Conservation (phyloP, 2,113 vertebrate genomes). For the Merops nubicus region DNA sequence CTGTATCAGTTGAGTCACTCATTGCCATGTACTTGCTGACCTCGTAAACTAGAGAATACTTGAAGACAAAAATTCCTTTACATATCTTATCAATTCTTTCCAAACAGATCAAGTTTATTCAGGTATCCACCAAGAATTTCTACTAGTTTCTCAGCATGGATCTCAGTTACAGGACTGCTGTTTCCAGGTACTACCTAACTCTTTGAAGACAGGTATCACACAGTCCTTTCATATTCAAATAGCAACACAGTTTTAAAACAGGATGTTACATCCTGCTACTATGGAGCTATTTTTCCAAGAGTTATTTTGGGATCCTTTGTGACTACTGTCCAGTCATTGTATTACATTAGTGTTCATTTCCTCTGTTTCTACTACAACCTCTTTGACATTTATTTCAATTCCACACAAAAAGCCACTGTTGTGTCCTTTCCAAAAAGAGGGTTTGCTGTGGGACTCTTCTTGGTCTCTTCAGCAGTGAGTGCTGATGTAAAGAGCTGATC, state of each 20-base stretch:
- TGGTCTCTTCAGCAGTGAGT: neutral
- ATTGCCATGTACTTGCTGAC: neutral
- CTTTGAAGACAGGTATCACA: neutral
- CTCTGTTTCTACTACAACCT: neutral
- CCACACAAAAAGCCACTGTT: neutral
- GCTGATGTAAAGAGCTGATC: neutral
- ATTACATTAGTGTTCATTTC: neutral
- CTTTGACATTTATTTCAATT: neutral
- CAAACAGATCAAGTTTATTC: neutral
- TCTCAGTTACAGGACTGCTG: neutral
- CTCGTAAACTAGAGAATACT: neutral
- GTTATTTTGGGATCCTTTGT: neutral
- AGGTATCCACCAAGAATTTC: neutral
- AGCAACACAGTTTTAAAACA: neutral
- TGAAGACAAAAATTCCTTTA: neutral
- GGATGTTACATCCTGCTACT: neutral
- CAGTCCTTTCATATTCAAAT: neutral
- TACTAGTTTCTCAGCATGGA: neutral
- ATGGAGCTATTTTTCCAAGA: neutral
- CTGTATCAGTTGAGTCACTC: neutral
- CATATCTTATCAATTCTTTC: neutral
- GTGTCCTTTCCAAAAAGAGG: neutral
- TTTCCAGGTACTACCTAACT: neutral
- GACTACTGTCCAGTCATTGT: neutral
- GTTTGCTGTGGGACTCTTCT: neutral